Evolutionary conservation across 30 jellyfish, hydroid and myxozoan genomes (phyloP), one percentile per base, ranked within the genome.

Genomic region (Rhopilema esculentum): DNA sequence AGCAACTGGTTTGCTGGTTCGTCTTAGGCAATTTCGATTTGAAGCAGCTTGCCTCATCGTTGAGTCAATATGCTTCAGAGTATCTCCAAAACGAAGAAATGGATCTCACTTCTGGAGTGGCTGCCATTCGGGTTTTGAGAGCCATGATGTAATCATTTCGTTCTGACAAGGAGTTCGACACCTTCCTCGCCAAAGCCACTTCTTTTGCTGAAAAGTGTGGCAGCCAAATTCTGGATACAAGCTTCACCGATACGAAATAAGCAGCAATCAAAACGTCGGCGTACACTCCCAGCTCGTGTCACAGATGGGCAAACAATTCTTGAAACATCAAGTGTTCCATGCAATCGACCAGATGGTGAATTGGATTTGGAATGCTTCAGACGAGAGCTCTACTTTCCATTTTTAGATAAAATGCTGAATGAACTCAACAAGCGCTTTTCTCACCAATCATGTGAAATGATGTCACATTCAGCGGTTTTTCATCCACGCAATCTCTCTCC

Each of bases 331-430:
- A 27, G 74, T 74, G 85, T 74, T n/a, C 85, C 75, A 40, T 74
- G 85, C 72, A 74, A 74, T 74, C 69, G 33, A 50, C 85, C 85
- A 20, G 69, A 31, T 31, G 72, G 72, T 74, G 85, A 74, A 50
- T 74, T 26, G 29, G 85, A 74, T n/a, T 48, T 74, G 85, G 85
- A 74, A 74, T 74, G 85, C 31, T 74, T 40, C 75, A 74, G 85
- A 74, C 85, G 85, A 74, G 85, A 74, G 85, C 85, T 74, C 61
- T 74, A 74, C 73, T 30, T 74, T 74, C 85, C 75, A 28, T 74
- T 74, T 31, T 8, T 74, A 61, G 75, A 50, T 19, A 50, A 21
- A 22, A 77, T 77, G 88, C 50, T 52, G 50, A 26, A 21, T 77
- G 88, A 77, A 40, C 88, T 49, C 61, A 24, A 77, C 53, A 77